These are phyloP conservation scores for Onychomys arenicola DNA, from an alignment of 2,797 vertebrate genomes.

Conservation along the genomic window DNA sequence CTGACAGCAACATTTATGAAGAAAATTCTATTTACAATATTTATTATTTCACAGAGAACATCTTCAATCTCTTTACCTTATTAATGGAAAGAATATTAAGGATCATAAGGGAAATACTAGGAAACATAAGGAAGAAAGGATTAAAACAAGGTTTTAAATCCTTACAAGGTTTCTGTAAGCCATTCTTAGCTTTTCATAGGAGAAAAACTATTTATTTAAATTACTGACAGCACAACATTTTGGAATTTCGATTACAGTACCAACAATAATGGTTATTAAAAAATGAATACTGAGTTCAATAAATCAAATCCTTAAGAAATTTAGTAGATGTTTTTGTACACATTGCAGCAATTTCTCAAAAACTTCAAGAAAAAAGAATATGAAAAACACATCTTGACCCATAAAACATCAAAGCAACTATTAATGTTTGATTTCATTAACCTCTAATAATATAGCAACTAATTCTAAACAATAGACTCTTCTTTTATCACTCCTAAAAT, in stretches of 20 bases:
- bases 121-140: constrained; percentile 38
- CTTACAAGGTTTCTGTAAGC: neutral
- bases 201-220: neutral
- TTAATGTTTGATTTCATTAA: constrained; percentile 11
- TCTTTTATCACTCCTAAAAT: constrained; percentile 25
- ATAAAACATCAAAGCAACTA: neutral
- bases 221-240: constrained; percentile 6
- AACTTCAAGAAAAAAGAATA: constrained; percentile 33
- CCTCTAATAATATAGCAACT: constrained; percentile 26
- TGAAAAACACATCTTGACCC: neutral
- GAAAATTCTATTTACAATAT: neutral
- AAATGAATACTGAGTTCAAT: constrained; percentile 10
- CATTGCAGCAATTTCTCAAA: constrained; percentile 33
- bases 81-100: constrained; percentile 17
- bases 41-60: neutral
- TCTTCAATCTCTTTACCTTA: neutral
- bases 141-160: neutral
- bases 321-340: constrained; percentile 1
- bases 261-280: neutral
- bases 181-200: neutral
- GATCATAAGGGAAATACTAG: neutral
- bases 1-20: neutral
- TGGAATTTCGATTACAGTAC: neutral
- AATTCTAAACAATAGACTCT: constrained; percentile 42
- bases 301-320: constrained; percentile 39